phyloP scores from a whole-genome alignment of 2,113 vertebrate genomes.

The Fulica atra region DNA sequence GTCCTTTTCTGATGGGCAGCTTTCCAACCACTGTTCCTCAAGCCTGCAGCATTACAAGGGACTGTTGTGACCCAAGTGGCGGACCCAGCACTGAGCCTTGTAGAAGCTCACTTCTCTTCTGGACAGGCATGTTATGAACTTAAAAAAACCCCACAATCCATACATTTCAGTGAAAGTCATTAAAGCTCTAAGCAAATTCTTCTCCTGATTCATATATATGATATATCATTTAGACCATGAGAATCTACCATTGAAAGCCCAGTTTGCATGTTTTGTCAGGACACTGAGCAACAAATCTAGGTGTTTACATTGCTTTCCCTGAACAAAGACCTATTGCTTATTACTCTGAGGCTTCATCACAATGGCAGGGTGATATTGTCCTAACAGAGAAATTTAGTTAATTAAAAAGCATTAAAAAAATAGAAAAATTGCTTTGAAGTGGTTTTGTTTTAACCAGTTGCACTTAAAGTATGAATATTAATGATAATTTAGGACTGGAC shows the following conservation, averaged over 20 bases:
- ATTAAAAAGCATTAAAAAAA: background rate
- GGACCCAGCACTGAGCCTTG: no score
- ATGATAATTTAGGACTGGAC: background rate
- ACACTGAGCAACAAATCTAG: background rate
- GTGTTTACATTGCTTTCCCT: background rate
- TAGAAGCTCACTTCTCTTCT: background rate
- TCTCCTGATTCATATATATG: background rate
- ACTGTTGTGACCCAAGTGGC: no score
- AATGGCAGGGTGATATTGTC: background rate
- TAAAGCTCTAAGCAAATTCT: background rate
- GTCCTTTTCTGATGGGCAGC: no score
- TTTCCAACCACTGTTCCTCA: no score
- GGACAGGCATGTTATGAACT: background rate
- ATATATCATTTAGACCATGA: background rate
- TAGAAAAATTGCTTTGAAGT: background rate
- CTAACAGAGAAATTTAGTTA: background rate
- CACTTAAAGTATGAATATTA: background rate
- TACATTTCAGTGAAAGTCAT: background rate
- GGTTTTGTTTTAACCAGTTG: background rate
- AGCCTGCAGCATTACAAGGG: no score
- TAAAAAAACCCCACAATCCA: fast-evolving
- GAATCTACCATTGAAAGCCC: background rate
- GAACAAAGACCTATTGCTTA: background rate
- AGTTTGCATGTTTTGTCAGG: background rate
- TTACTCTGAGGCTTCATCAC: background rate